Base-by-base conservation (phyloP, 2,888 invertebrate species). In the Ochropacha duplaris region DNA sequence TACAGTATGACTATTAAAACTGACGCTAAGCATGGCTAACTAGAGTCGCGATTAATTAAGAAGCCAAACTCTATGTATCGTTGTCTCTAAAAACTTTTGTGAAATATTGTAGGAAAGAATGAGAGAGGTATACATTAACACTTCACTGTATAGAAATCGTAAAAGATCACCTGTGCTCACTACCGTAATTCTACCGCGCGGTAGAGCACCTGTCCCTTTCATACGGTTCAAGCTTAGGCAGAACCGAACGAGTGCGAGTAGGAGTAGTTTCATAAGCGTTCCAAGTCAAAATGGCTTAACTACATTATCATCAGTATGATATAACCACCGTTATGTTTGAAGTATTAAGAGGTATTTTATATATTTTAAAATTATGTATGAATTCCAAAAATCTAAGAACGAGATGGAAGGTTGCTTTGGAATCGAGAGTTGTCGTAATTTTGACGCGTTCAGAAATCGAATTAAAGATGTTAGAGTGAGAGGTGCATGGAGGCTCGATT, bases 111-210 rank as follows among this genome's bases (percentile, higher is more conserved):
- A 56, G 60, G 80, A 62, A 39, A 74, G 83, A 90, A 81, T 76
- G 90, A 85, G 90, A 86, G 62, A 74, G 77, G 61, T 84, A 82
- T 89, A 90, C 69, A 87, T 88, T 87, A 82, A 83, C 86, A 87
- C 88, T 87, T 74, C 84, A 77, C 77, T 78, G 62, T 74, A 70
- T 83, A 31, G 31, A 31, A 31, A 88, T 87, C 81, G 79, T 87
- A 86, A 91, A 93, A 92, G 93, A 91, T 93, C 93, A 92, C 90
- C 91, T 91, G 90, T 93, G 93, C 88, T 93, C 90, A 92, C 93
- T 92, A 92, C 93, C 85, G 92, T 90, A 92, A 93, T 92, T 90
- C 86, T 87, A 87, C 87, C 84, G 78, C 78, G 81, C 86, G 86
- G 88, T 90, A 89, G 83, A 87, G 88, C 92, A 91, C 90, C 92